A percentile compares a stretch with the other conserved stretches of the same genome.
Evolutionary conservation across 2,888 invertebrate species (phyloP).

Genomic region (Stomorhina lunata): DNA sequence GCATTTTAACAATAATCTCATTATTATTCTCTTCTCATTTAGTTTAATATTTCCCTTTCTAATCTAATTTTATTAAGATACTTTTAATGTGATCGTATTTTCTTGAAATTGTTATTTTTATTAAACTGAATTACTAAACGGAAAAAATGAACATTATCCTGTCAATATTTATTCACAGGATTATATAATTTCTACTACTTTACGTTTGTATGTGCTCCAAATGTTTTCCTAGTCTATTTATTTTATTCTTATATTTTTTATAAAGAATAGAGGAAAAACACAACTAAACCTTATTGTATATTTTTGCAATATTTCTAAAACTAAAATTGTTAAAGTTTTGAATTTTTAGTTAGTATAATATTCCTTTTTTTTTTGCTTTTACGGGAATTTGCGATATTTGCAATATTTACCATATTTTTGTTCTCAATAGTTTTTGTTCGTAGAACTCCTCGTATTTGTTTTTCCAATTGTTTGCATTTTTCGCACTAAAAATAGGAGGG

Average conservation of each 20-base stretch:
- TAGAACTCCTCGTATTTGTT: background rate
- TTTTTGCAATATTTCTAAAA: constrained; percentile 33
- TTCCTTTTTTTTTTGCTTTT: background rate
- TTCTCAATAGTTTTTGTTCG: background rate
- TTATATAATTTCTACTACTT: too few relatives aligned
- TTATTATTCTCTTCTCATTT: background rate
- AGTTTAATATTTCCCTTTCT: constrained; percentile 38
- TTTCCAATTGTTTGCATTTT: background rate
- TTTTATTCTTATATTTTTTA: constrained; percentile 23
- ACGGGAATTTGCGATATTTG: background rate
- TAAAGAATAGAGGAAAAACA: background rate
- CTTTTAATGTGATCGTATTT: constrained; percentile 33
- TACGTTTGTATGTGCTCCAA: constrained; percentile 6
- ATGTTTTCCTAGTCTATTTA: constrained; percentile 30
- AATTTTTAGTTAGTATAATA: too few relatives aligned
- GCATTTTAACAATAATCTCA: too few relatives aligned
- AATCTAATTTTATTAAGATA: constrained; percentile 31
- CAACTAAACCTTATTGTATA: constrained; percentile 1
- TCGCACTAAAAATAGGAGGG: background rate
- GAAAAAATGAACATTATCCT: constrained; percentile 36
- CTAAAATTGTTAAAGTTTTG: constrained; percentile 45
- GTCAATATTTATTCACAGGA: constrained; percentile 36
- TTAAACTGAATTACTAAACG: too few relatives aligned
- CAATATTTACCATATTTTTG: background rate
- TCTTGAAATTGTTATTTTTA: constrained; percentile 13